Evolutionary conservation across 2,888 invertebrate species (phyloP), one percentile per base, ranked within the genome.

Genomic region (Busseola fusca): DNA sequence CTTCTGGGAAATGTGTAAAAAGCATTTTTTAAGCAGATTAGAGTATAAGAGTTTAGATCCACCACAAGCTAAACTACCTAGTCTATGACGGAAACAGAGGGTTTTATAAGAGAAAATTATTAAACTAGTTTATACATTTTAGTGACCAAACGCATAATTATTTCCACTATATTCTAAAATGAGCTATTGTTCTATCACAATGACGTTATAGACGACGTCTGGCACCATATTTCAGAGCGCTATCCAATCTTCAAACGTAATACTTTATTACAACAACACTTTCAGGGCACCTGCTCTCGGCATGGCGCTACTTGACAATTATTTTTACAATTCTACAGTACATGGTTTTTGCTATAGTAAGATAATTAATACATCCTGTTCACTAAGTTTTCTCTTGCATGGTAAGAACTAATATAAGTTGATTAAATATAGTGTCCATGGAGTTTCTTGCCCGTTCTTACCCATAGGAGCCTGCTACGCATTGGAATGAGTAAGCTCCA

Each of bases 171-270:
- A 54, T 48, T 48, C 40, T 70, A 50, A 71, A 52, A 42, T 25
- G 34, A 57, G 27, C 50, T n/a, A 57, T 74, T 72, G 30, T 78
- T 72, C 72, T 58, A 21, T 48, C 34, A 42, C 27, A 54, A 57
- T 62, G 10, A 52, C 66, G 52, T 57, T 74, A 73, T 48, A 58
- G 42, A 12, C 45, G 67, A 74, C 45, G 52, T 66, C 65, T 60
- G 34, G 45, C 14, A 21, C 59, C 57, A 80, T 75, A 80, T 77
- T 64, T 69, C 59, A 57, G 63, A 34, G 57, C 74, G 40, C 74
- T 64, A 69, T 69, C 30, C 80, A 75, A 77, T 77, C 64, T 77
- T 60, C 50, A 68, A 75, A 60, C 54, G 69, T 64, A 74, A 74
- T 68, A 77, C 58, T 80, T 80, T 80, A 80, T 74, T 74, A 52